These are phyloP conservation scores for Scatophagus argus DNA, from an alignment of 2,113 vertebrate genomes.

Conservation along the genomic window DNA sequence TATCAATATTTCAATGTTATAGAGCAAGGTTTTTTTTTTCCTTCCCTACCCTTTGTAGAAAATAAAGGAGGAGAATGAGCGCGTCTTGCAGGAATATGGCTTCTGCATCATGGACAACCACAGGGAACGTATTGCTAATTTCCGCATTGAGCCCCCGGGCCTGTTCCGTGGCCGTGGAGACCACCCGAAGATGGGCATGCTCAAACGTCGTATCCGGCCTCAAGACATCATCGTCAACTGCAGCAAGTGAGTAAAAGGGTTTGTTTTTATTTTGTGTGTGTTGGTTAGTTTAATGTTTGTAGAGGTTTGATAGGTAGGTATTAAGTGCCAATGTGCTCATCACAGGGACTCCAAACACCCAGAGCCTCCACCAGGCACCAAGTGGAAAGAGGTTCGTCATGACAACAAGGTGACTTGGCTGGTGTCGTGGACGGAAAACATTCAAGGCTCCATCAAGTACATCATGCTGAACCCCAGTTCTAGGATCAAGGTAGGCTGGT, in stretches of 20 bases:
- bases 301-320: background rate
- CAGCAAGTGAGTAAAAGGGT: constrained; percentile 90
- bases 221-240: constrained; percentile 97
- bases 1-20: too few species aligned
- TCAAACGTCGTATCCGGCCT: constrained; percentile 94
- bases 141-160: constrained; percentile 96
- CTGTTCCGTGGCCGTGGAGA: constrained; percentile 97
- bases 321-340: constrained; percentile 17
- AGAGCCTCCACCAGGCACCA: constrained; percentile 91
- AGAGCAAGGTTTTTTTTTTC: too few species aligned
- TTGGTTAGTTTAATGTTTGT: background rate
- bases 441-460: constrained; percentile 98
- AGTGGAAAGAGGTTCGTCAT: constrained; percentile 97
- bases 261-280: too few species aligned
- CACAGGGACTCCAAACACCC: constrained; percentile 93
- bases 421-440: constrained; percentile 98
- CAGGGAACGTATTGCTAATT: constrained; percentile 97
- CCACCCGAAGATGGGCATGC: constrained; percentile 99
- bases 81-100: constrained; percentile 92
- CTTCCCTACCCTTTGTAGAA: constrained; percentile 81
- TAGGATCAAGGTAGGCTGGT: constrained; percentile 91
- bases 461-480: constrained; percentile 99
- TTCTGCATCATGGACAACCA: constrained; percentile 99
- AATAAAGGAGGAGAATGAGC: constrained; percentile 96
- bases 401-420: constrained; percentile 99